Conservation (phyloP, 1,140 invertebrate genomes). For the Helicoverpa armigera region DNA sequence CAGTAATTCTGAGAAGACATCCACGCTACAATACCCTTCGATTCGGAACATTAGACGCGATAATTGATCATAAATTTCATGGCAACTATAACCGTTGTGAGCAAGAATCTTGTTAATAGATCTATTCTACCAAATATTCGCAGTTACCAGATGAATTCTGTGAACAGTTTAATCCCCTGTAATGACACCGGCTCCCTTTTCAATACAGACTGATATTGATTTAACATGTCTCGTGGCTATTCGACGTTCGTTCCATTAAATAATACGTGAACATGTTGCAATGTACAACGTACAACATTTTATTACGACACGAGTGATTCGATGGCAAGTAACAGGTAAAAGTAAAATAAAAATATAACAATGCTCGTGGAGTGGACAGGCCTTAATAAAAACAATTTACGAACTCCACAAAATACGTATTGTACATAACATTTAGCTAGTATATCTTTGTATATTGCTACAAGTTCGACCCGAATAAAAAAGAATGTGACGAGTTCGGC, state of each 20-base stretch:
- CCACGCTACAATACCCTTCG: conserved; percentile 8
- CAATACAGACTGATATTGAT: not conserved
- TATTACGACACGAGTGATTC: too few relatives aligned
- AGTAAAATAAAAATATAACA: not conserved
- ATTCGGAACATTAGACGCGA: conserved; percentile 30
- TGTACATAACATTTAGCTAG: conserved; percentile 4
- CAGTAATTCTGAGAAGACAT: conserved; percentile 6
- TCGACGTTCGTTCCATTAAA: too few relatives aligned
- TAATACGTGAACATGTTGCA: too few relatives aligned
- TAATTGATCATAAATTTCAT: conserved; percentile 47
- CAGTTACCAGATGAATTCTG: not conserved
- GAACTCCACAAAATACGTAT: not conserved
- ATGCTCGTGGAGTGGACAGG: too few relatives aligned
- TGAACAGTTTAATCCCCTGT: conserved; percentile 16
- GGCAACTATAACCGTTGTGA: conserved; percentile 30
- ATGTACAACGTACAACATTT: too few relatives aligned
- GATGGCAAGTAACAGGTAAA: not conserved
- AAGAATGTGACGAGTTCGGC: conserved; percentile 25
- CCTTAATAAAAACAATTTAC: not conserved
- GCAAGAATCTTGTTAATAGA: conserved; percentile 19
- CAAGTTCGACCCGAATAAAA: conserved; percentile 30
- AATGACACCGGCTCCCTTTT: not conserved
- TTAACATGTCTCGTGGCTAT: not conserved
- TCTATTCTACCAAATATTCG: conserved; percentile 5
- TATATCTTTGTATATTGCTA: conserved; percentile 20